phyloP scores from a whole-genome alignment of 2,888 invertebrate genomes.

The Pyrrhia umbra region DNA sequence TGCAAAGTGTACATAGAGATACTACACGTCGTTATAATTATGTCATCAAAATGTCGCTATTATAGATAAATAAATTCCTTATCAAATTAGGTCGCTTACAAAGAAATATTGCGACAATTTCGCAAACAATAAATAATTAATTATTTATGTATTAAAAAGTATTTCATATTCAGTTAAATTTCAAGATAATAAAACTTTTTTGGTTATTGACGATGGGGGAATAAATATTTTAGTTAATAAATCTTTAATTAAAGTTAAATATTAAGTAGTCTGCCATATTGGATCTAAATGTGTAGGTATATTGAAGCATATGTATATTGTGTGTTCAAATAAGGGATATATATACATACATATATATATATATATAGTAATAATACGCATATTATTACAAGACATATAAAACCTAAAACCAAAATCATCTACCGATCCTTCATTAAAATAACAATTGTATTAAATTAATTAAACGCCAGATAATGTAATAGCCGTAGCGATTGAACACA shows the following conservation, averaged over 20 bases:
- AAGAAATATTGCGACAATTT: constrained; percentile 2
- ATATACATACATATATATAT: no score
- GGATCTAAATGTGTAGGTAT: no score
- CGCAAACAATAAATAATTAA: background rate
- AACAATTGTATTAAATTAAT: constrained; percentile 5
- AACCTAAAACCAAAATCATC: background rate
- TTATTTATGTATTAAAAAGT: background rate
- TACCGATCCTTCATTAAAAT: background rate
- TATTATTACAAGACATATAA: constrained; percentile 2
- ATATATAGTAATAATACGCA: background rate
- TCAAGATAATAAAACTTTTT: no score
- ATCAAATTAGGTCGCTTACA: constrained; percentile 1
- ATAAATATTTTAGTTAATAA: no score
- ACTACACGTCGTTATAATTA: no score
- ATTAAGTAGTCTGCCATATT: no score
- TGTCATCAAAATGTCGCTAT: no score
- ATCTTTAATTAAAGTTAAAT: no score
- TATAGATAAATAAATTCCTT: background rate
- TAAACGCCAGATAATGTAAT: background rate
- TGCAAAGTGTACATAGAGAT: background rate
- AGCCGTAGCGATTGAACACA: background rate
- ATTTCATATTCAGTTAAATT: no score
- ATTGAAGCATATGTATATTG: no score
- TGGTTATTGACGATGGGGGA: no score
- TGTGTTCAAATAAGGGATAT: no score